Evolutionary conservation across 1,140 invertebrate genomes (phyloP).

Genomic region (Diorhabda carinulata): DNA sequence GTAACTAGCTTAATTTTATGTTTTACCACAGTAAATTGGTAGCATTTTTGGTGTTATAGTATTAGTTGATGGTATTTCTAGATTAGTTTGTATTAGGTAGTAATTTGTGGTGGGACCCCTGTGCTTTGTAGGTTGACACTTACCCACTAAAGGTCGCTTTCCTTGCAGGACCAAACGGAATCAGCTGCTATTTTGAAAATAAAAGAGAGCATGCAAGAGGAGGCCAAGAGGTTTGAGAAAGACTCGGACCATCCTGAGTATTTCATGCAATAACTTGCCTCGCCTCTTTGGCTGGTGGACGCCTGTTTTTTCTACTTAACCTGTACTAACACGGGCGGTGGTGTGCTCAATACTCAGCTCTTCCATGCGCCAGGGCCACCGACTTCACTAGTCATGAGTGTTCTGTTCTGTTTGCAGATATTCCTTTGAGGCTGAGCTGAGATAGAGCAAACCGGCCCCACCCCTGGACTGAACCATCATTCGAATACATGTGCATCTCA

Average conservation of each 20-base stretch:
- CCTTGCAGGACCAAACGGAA: conserved; percentile 92
- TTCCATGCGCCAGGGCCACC: conserved; percentile 41
- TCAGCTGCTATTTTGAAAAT: conserved; percentile 98
- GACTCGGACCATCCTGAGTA: conserved; percentile 95
- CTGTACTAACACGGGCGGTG: conserved; percentile 49
- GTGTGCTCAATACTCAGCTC: conserved; percentile 47
- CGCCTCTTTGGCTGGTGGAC: conserved; percentile 48
- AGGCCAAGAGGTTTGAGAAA: conserved; percentile 99
- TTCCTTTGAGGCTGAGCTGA: conserved; percentile 45
- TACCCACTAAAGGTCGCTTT: conserved; percentile 56
- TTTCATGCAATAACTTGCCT: conserved; percentile 81
- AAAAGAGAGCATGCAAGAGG: conserved; percentile 99
- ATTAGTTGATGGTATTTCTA: neutral
- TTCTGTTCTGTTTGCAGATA: conserved; percentile 49
- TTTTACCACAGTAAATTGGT: conserved; percentile 1
- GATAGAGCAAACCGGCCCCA: conserved; percentile 20
- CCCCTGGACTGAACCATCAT: conserved; percentile 23
- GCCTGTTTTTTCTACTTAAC: conserved; percentile 46
- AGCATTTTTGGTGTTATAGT: neutral
- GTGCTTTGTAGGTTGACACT: conserved; percentile 48
- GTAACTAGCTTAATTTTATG: neutral
- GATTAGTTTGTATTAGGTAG: neutral
- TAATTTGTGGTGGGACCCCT: conserved; percentile 27
- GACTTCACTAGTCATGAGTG: conserved; percentile 46
- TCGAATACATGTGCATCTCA: conserved; percentile 20